A percentile compares a stretch with the other conserved stretches of the same genome.
Conservation (phyloP, 2,888 invertebrate species). For the Brachycybe producta region DNA sequence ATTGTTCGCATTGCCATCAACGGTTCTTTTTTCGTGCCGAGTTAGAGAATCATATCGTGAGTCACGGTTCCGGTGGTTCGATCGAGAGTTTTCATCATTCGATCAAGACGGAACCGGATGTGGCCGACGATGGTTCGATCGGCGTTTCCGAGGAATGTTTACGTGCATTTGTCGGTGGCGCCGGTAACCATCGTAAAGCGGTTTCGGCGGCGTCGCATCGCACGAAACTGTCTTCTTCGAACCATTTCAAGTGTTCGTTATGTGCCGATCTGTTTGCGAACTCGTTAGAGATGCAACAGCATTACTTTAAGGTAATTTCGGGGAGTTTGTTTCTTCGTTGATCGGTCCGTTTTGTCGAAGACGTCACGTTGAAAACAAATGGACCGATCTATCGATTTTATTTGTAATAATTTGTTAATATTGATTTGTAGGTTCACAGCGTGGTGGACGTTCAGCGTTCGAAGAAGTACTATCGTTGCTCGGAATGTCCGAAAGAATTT, state of each 20-base stretch:
- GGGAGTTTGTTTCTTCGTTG: conserved; percentile 17
- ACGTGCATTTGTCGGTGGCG: conserved; percentile 28
- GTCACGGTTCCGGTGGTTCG: conserved; percentile 20
- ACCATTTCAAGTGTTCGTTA: conserved; percentile 27
- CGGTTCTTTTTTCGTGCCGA: conserved; percentile 86
- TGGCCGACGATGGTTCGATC: not conserved
- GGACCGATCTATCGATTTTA: no score
- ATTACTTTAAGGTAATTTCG: conserved; percentile 28
- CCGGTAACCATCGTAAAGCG: conserved; percentile 25
- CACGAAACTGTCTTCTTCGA: conserved; percentile 15
- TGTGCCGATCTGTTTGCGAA: conserved; percentile 29
- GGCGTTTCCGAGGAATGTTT: conserved; percentile 26
- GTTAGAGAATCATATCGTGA: conserved; percentile 61
- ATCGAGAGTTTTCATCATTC: conserved; percentile 10
- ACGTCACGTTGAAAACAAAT: no score
- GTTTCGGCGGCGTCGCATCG: no score
- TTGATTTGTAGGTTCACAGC: no score
- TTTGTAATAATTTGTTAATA: no score
- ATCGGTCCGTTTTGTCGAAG: no score
- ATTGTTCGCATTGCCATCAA: conserved; percentile 66
- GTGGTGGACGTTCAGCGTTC: conserved; percentile 8
- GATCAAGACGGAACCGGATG: not conserved
- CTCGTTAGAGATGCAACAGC: conserved; percentile 29
- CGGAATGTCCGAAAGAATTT: conserved; percentile 37
- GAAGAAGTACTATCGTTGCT: conserved; percentile 31